phyloP scores from a whole-genome alignment of 2,113 vertebrate genomes.

The Brachyhypopomus gauderio region DNA sequence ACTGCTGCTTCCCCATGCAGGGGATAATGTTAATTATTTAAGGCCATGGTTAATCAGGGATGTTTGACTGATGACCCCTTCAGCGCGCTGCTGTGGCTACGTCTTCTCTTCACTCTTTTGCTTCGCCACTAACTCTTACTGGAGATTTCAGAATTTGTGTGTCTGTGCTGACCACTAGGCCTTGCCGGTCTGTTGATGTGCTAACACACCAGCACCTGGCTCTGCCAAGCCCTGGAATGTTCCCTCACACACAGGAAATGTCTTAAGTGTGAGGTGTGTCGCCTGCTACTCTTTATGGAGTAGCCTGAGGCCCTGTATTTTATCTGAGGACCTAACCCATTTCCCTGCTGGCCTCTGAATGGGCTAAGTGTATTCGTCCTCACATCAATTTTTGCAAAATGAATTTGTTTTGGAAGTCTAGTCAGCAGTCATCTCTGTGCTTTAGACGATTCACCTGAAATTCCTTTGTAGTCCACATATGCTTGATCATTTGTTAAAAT shows the following conservation, averaged over 20 bases:
- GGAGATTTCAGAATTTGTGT: neutral
- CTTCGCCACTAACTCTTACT: neutral
- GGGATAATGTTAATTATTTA: constrained; percentile 24
- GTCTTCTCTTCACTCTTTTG: neutral
- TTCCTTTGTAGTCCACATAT: neutral
- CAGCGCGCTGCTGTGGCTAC: neutral
- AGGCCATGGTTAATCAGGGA: constrained; percentile 17
- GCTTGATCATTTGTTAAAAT: constrained; percentile 4
- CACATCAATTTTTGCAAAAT: neutral
- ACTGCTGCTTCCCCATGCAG: neutral
- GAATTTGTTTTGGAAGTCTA: neutral
- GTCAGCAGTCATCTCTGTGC: neutral
- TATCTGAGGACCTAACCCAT: neutral
- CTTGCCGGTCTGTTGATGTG: neutral
- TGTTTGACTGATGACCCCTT: constrained; percentile 23
- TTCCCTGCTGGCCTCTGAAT: neutral
- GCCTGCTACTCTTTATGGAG: neutral
- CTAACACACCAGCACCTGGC: neutral
- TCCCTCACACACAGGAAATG: constrained; percentile 1
- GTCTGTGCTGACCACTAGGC: neutral
- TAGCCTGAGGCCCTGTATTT: neutral
- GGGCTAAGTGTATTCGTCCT: neutral
- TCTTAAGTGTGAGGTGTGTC: constrained; percentile 12
- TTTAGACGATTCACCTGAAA: neutral
- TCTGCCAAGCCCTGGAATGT: neutral